These are phyloP conservation scores for Operophtera brumata DNA, from an alignment of 2,888 invertebrate species.

Conservation along the genomic window DNA sequence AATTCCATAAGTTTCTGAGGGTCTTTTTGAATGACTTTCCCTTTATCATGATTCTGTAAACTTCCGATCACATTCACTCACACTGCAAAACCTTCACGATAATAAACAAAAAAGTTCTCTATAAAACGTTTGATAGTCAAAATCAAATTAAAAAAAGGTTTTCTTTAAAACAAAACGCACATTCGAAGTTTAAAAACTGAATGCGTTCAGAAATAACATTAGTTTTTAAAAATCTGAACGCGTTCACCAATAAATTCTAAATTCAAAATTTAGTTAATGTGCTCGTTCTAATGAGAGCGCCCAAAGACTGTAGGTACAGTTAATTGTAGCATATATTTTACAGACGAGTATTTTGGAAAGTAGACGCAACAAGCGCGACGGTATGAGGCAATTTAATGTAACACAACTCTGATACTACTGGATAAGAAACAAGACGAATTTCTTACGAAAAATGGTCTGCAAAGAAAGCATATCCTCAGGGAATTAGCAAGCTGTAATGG, in stretches of 20 bases:
- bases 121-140: not conserved
- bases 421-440: not conserved
- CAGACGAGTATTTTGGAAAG: slow-evolving; percentile 74
- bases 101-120: not conserved
- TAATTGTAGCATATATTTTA: slow-evolving; percentile 51
- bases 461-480: too few relatives aligned
- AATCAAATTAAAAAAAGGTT: not conserved
- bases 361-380: slow-evolving; percentile 65
- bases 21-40: slow-evolving; percentile 30
- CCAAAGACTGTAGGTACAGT: slow-evolving; percentile 49
- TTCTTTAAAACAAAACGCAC: not conserved
- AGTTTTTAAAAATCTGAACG: not conserved
- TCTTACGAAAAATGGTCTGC: too few relatives aligned
- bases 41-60: slow-evolving; percentile 3
- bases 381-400: slow-evolving; percentile 49
- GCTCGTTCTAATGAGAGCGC: slow-evolving; percentile 24
- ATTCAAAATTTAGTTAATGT: slow-evolving; percentile 1
- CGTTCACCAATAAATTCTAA: too few relatives aligned
- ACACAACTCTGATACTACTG: slow-evolving; percentile 11
- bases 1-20: slow-evolving; percentile 61
- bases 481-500: too few relatives aligned
- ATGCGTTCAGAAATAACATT: not conserved
- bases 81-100: slow-evolving; percentile 1
- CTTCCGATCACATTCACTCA: slow-evolving; percentile 13
- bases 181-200: not conserved